A percentile compares a stretch with the other conserved stretches of the same genome.
These are phyloP conservation scores for Diorhabda sublineata DNA, from an alignment of 1,140 invertebrate genomes.

Conservation along the genomic window DNA sequence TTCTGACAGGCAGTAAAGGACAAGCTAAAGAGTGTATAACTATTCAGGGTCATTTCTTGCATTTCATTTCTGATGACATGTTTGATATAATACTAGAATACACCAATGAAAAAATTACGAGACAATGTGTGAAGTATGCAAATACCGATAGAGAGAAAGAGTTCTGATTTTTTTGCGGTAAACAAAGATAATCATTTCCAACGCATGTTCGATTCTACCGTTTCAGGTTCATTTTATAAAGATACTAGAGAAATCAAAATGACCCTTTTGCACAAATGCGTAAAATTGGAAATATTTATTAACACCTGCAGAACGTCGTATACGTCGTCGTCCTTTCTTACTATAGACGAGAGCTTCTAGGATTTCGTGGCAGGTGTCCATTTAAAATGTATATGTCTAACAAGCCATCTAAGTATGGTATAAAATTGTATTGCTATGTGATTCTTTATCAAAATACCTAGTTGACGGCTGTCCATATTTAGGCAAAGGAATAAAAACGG, in stretches of 20 bases:
- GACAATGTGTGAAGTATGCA: no score
- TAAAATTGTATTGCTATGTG: constrained; percentile 42
- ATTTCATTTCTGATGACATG: no score
- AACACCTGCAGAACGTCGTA: constrained; percentile 3
- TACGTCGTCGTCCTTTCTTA: constrained; percentile 15
- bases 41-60: no score
- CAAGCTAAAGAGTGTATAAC: no score
- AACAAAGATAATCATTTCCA: background rate
- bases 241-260: constrained; percentile 26
- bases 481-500: constrained; percentile 37
- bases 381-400: constrained; percentile 41
- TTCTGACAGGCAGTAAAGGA: no score
- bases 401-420: constrained; percentile 43
- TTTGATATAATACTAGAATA: no score
- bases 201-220: constrained; percentile 30
- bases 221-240: constrained; percentile 21
- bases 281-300: constrained; percentile 24
- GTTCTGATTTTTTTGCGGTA: no score
- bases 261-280: constrained; percentile 44
- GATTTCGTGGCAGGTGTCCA: constrained; percentile 30
- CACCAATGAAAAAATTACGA: no score
- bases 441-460: constrained; percentile 24
- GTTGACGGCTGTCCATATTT: constrained; percentile 40
- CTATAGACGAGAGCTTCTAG: constrained; percentile 33
- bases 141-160: no score